These are phyloP conservation scores for Centruroides vittatus DNA, from an alignment of 1,140 invertebrate genomes.

Conservation along the genomic window DNA sequence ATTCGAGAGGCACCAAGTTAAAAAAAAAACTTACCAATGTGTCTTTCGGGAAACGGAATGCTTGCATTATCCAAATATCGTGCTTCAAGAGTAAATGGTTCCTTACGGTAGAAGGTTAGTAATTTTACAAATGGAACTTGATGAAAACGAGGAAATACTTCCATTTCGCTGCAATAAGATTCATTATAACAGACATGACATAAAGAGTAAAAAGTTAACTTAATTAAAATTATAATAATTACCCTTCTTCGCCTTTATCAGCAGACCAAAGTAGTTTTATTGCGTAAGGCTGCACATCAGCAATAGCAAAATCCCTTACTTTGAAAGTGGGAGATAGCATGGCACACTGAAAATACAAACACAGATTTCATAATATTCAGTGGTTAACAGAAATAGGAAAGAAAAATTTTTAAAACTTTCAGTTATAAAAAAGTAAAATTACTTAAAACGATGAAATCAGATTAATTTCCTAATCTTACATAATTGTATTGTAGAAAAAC, in stretches of 20 bases:
- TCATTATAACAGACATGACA: neutral
- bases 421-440: neutral
- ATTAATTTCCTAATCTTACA: no score
- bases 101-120: slow-evolving; percentile 78
- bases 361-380: no score
- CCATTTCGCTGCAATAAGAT: slow-evolving; percentile 42
- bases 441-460: no score
- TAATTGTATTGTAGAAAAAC: no score
- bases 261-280: slow-evolving; percentile 61
- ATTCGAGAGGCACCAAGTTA: neutral
- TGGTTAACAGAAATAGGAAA: no score
- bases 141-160: slow-evolving; percentile 78
- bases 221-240: slow-evolving; percentile 8
- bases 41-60: slow-evolving; percentile 50
- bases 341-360: slow-evolving; percentile 45
- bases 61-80: slow-evolving; percentile 48
- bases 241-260: slow-evolving; percentile 47
- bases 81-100: slow-evolving; percentile 71
- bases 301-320: slow-evolving; percentile 84
- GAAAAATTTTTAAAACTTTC: no score
- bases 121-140: slow-evolving; percentile 82
- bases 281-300: slow-evolving; percentile 76
- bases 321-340: slow-evolving; percentile 92
- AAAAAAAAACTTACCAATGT: slow-evolving; percentile 53
- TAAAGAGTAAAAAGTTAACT: neutral